Evolutionary conservation across 2,888 invertebrate species (phyloP), one percentile per base, ranked within the genome.

Genomic region (Geophilus truncorum): DNA sequence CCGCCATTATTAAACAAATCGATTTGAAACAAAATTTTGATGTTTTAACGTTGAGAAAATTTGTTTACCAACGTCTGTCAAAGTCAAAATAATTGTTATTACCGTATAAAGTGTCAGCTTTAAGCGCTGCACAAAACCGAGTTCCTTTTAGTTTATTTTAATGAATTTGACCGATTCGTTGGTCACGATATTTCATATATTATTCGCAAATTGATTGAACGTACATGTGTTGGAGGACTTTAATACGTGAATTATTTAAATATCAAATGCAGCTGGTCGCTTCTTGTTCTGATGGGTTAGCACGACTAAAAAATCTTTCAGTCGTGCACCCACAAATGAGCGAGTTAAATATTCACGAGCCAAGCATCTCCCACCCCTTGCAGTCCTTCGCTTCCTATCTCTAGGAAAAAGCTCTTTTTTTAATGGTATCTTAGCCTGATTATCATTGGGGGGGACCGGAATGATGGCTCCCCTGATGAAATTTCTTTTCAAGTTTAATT

Each of bases 251-350:
- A 70, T 70, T 70, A 70, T 70, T 70, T 70, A 70, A 70, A 70
- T 70, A 70, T 70, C 70, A 70, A 23, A 70, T 25, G 70, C 70
- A 70, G 70, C 70, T 70, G 70, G 70, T 70, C 70, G 12, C 70
- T 9, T 45, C 45, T 70, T 70, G 70, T 70, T 25, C 70, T 70
- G 70, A 70, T 70, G 25, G 23, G 70, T 25, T 70, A 25, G 70
- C 70, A 70, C 70, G 70, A 70, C 70, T 70, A 70, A 70, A 70
- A n/a, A 70, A 70, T 70, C 70, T 70, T 70, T 28, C 70, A 28
- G 25, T 70, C 70, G 28, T 23, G 70, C 70, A 70, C 70, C 70
- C 70, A 25, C 70, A 70, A 70, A 70, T 70, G 70, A 70, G 70
- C 12, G 25, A 70, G 70, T 70, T 70, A 70, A 70, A 70, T 70